Percentiles rank a stretch among this genome's conserved stretches.
Evolutionary conservation across 2,113 vertebrate species (phyloP).

Genomic region (Cyprinodon tularosa): DNA sequence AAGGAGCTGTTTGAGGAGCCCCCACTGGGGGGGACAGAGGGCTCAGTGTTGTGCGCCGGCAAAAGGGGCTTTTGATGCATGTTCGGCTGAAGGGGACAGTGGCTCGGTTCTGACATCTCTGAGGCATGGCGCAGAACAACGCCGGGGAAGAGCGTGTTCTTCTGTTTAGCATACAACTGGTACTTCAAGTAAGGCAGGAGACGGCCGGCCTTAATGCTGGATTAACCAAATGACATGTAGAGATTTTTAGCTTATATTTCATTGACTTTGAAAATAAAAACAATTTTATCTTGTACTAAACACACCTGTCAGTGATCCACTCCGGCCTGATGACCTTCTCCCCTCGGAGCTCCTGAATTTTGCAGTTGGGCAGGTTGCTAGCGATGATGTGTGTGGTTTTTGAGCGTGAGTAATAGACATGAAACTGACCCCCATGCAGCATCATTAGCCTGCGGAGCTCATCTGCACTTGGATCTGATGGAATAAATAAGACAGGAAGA

Average conservation of each 20-base stretch:
- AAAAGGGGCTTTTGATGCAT: slow-evolving; percentile 37
- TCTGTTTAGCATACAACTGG: slow-evolving; percentile 93
- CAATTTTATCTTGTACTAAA: background rate
- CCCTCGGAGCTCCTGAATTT: slow-evolving; percentile 92
- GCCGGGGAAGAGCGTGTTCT: slow-evolving; percentile 85
- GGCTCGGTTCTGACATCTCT: slow-evolving; percentile 84
- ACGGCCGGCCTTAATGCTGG: slow-evolving; percentile 90
- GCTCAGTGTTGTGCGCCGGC: slow-evolving; percentile 35
- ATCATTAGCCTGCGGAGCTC: slow-evolving; percentile 95
- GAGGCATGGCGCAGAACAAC: slow-evolving; percentile 75
- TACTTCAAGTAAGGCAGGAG: slow-evolving; percentile 91
- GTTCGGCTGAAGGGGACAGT: slow-evolving; percentile 29
- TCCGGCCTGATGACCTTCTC: slow-evolving; percentile 94
- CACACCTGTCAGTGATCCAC: slow-evolving; percentile 96
- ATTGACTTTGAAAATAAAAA: background rate
- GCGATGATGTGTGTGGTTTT: slow-evolving; percentile 98
- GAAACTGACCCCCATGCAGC: slow-evolving; percentile 95
- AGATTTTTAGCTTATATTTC: background rate
- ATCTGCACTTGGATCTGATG: slow-evolving; percentile 91
- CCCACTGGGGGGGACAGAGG: slow-evolving; percentile 29
- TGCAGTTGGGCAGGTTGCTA: slow-evolving; percentile 93
- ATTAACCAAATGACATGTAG: slow-evolving; percentile 14
- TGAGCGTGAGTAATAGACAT: slow-evolving; percentile 92
- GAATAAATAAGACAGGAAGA: background rate
- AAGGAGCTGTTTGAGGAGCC: slow-evolving; percentile 18